phyloP scores from a whole-genome alignment of 2,113 vertebrate genomes.

The Psophia crepitans region DNA sequence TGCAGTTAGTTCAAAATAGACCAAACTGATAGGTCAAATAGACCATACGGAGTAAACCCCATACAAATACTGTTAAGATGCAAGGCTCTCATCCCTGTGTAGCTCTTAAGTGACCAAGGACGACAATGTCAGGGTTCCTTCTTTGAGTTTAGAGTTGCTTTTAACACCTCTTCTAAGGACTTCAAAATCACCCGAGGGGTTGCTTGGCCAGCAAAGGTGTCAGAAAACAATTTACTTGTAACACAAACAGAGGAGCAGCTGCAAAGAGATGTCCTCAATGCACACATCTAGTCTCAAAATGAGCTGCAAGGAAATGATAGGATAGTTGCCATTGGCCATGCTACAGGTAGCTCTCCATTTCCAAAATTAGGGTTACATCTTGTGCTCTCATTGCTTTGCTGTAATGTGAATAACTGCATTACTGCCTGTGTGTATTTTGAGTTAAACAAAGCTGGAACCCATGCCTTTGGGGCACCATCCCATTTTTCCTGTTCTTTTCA shows the following conservation, averaged over 20 bases:
- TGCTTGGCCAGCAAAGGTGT: not conserved
- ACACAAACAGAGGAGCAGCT: not conserved
- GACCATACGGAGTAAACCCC: not conserved
- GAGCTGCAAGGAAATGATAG: not conserved
- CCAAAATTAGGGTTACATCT: not conserved
- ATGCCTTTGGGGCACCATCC: not conserved
- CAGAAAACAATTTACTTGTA: conserved; percentile 15
- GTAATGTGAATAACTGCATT: not conserved
- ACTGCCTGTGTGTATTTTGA: not conserved
- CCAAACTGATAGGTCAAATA: not conserved
- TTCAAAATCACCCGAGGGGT: not conserved
- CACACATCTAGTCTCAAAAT: not conserved
- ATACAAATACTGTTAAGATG: not conserved
- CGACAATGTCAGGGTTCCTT: not conserved
- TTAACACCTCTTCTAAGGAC: not conserved
- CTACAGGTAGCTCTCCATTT: not conserved
- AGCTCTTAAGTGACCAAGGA: not conserved
- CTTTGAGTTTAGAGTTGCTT: not conserved
- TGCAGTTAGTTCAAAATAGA: not conserved
- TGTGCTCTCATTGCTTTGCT: not conserved
- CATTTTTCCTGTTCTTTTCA: not conserved
- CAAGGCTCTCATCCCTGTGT: not conserved
- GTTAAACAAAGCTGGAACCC: not conserved
- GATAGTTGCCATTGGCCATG: not conserved
- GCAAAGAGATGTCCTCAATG: not conserved